A percentile compares a stretch with the other conserved stretches of the same genome.
phyloP scores from a whole-genome alignment of 92 coral and sea anemone genomes.

The Bergia sp. region DNA sequence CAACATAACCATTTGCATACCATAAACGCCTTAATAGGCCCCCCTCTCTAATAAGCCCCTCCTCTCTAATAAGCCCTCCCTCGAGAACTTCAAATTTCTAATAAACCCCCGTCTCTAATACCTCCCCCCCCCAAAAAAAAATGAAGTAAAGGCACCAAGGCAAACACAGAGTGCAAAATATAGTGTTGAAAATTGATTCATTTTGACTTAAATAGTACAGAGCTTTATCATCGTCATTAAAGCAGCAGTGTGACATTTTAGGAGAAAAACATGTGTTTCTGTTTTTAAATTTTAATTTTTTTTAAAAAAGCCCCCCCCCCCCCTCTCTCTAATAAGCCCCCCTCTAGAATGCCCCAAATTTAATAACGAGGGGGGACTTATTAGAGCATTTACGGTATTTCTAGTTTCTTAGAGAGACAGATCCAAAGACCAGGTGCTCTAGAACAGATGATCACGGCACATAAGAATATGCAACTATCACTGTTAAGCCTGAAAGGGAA shows the following conservation, averaged over 20 bases:
- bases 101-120: background rate
- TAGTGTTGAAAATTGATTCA: conserved; percentile 1
- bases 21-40: background rate
- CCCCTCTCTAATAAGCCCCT: too few species aligned
- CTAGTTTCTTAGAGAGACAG: conserved; percentile 14
- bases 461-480: background rate
- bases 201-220: background rate
- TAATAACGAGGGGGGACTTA: too few species aligned
- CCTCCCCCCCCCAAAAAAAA: background rate
- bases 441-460: conserved; percentile 4
- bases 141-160: background rate
- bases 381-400: background rate
- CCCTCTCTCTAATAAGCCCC: background rate
- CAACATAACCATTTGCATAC: background rate
- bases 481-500: conserved; percentile 13
- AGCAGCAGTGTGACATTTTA: background rate
- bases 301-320: background rate
- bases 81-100: background rate
- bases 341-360: too few species aligned
- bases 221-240: conserved; percentile 1
- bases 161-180: background rate
- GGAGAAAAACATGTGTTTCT: background rate
- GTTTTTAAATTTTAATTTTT: too few species aligned
- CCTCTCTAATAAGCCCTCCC: background rate
- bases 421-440: background rate